Base-by-base conservation (phyloP, 2,888 invertebrate genomes). In the Erebia palarica region DNA sequence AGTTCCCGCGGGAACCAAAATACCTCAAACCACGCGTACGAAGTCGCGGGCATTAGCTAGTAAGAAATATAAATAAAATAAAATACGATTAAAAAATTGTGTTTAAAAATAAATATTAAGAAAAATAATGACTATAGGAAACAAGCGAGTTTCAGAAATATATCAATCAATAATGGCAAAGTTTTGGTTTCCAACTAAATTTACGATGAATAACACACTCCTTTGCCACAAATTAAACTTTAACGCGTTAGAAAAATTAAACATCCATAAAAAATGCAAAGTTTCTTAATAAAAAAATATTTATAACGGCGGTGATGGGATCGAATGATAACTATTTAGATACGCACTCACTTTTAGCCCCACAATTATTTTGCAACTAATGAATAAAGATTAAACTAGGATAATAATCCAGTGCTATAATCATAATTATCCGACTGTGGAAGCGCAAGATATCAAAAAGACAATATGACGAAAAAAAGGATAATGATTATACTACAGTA, bases 401-500 rank as follows among this genome's bases (percentile, higher is more conserved):
- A 67, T 66, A 69, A 57, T 68, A 69, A 72, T 70, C 75, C 74
- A 58, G 75, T 69, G 60, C 59, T 70, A 72, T 68, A 72, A 73
- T 73, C 73, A 69, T 73, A n/a, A n/a, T n/a, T n/a, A 74, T 68
- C 68, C 70, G 70, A 70, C 68, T 70, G 68, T 66, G 51, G 65
- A 68, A 55, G 66, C 72, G 75, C 68, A 18, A 51, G 64, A 73
- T 68, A 71, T 74, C 72, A 74, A 58, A 71, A 74, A 71, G 55
- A 27, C 47, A 57, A 14, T 57, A 74, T 61, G 68, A 70, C 71
- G 70, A 75, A 75, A 75, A 74, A 74, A 71, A 55, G 59, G 44
- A 27, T 73, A 73, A 75, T 73, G 66, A 76, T 75, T 69, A 73
- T 75, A 61, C 18, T 47, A n/a, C n/a, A 42, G 16, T 60, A 73